Evolutionary conservation across 2,113 vertebrate species (phyloP), one percentile per base, ranked within the genome.

Genomic region (Scartelaos histophorus): DNA sequence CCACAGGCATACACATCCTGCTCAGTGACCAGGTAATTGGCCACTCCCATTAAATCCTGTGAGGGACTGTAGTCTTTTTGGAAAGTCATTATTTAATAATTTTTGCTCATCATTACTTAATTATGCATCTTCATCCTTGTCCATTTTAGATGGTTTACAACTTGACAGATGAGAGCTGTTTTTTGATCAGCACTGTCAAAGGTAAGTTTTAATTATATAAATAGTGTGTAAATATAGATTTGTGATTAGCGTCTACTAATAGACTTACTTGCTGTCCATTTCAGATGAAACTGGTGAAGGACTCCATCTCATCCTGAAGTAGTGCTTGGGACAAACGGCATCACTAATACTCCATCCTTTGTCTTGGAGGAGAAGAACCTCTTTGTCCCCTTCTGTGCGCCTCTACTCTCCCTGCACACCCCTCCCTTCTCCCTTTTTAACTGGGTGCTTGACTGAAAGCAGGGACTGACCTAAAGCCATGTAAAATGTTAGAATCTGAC

Each of bases 241-340:
- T 57, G 22, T 57, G 21, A 24, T 57, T 25, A 46, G 38, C 3
- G 66, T 57, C 19, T 25, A 58, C 22, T 66, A 17, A 53, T 13
- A 7, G 19, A 17, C 35, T 17, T 49, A 16, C 66, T 12, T 58
- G 17, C 64, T 58, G 68, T 62, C 56, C 76, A 53, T 69, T 87
- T 75, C 61, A 99, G 97, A 95, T 92, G 97, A 98, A 91, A 94
- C 95, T 81, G 94, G 93, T 60, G 96, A 96, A 89, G 95, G 96
- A 81, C 94, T 97, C 90, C 96, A 98, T 87, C 95, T 99, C 85
- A 96, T 98, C 88, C 79, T 99, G 92, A 99, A 99, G 89, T 99
- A 95, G 95, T 49, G 75, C 60, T 71, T 64, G 81, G 78, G 82
- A 81, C 89, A 62, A 84, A 88, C 78, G 82, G 74, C 77, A 75